Evolutionary conservation across 2,888 invertebrate species (phyloP), one percentile per base, ranked within the genome.

Genomic region (Arge pagana): DNA sequence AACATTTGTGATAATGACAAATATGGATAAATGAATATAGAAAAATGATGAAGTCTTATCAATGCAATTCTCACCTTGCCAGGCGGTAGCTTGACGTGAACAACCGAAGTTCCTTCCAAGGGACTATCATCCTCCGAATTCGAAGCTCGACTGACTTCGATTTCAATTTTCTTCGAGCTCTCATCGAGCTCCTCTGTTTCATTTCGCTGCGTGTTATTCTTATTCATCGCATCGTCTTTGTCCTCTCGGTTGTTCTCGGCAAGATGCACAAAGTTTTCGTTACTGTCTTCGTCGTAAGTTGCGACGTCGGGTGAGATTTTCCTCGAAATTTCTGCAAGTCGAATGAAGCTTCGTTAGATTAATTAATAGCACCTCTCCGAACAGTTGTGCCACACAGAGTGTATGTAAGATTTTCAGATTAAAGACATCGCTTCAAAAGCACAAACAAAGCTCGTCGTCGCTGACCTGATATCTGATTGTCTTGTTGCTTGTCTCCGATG

Each of bases 11-110:
- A 21, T 35, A 19, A 40, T 10, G n/a, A 68, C 41, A 26, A 35
- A 35, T 30, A 45, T n/a, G 4, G 8, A 10, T 31, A 24, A 45
- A 10, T 13, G 11, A 26, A n/a, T 45, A n/a, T 18, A 45, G 26
- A n/a, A 36, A 8, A 7, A 35, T 35, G 15, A 33, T 19, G 8
- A 37, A 18, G n/a, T 50, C 7, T 28, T 23, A n/a, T 15, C 2
- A 30, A 10, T 26, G 24, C 11, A 7, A 16, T 5, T 11, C 50
- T 55, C 62, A 87, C 88, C 81, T 88, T 87, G 55, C 87, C 89
- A n/a, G 87, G 84, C 13, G 87, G 84, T 58, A 88, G 70, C 64
- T 86, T 85, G 2, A 85, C 85, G 66, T 83, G 84, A 5, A 87
- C 83, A 43, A 85, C 77, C 30, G 82, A 80, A 40, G 78, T 80